Conservation (phyloP, 2,797 vertebrate genomes). For the Euphonia xanthogaster region DNA sequence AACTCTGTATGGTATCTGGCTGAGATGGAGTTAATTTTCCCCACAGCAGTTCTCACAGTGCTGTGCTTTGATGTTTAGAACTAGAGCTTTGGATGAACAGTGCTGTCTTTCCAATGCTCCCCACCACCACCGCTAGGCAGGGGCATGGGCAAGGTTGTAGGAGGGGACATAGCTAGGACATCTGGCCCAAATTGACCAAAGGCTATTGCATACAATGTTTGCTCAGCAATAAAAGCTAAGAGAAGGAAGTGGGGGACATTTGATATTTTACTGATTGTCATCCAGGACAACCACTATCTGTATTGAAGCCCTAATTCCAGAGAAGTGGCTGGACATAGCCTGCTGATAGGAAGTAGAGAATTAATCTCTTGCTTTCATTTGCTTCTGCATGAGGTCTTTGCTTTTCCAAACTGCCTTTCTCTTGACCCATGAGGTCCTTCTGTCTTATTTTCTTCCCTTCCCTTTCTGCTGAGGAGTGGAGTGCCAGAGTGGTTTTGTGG, state of each 20-base stretch:
- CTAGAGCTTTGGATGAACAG: not conserved
- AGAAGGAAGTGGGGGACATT: not conserved
- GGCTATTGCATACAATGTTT: not conserved
- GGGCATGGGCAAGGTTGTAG: not conserved
- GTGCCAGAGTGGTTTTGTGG: rapidly evolving
- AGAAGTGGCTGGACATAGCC: not conserved
- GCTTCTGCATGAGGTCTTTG: not conserved
- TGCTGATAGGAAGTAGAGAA: not conserved
- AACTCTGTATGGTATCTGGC: not conserved
- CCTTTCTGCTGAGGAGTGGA: rapidly evolving
- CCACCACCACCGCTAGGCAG: rapidly evolving
- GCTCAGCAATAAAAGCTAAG: not conserved
- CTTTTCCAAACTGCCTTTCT: not conserved
- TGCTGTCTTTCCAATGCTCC: not conserved
- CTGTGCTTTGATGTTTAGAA: not conserved
- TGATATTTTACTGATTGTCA: not conserved
- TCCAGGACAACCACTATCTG: rapidly evolving
- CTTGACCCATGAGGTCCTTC: not conserved
- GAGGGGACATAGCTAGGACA: not conserved
- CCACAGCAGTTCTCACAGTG: not conserved
- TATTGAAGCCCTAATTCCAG: rapidly evolving
- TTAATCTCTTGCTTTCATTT: not conserved
- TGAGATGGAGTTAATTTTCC: not conserved
- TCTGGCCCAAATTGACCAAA: not conserved
- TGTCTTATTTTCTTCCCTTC: not conserved